Conservation (phyloP, 2,797 vertebrate species). For the Lutjanus campechanus region DNA sequence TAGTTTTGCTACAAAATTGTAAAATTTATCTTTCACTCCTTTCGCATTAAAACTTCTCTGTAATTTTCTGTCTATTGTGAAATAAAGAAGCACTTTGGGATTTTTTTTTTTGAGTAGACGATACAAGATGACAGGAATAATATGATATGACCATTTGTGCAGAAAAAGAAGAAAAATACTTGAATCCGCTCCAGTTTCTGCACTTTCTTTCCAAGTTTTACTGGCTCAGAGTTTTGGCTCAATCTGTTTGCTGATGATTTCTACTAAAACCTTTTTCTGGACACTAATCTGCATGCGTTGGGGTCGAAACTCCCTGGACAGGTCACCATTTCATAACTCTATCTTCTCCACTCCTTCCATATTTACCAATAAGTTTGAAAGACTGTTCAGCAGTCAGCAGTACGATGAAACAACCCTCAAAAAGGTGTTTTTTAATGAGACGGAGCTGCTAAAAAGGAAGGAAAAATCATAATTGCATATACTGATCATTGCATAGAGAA, state of each 20-base stretch:
- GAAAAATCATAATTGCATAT: conserved; percentile 83
- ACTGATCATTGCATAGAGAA: conserved; percentile 87
- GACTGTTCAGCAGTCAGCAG: conserved; percentile 2
- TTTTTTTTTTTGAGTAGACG: conserved; percentile 5
- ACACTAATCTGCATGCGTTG: conserved; percentile 9
- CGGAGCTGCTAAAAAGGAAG: conserved; percentile 40
- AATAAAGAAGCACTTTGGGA: conserved; percentile 57
- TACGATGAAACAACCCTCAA: conserved; percentile 11
- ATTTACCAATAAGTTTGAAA: not conserved
- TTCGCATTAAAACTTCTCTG: not conserved
- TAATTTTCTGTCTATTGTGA: not conserved
- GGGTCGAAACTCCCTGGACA: not conserved
- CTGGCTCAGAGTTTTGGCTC: conserved; percentile 27
- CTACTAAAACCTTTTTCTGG: not conserved
- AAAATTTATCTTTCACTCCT: not conserved
- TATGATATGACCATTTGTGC: not conserved
- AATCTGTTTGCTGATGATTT: conserved; percentile 5
- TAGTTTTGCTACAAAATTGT: conserved; percentile 19
- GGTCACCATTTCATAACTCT: not conserved
- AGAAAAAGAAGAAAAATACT: not conserved
- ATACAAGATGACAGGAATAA: conserved; percentile 4
- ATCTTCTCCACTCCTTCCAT: not conserved
- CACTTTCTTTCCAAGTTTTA: not conserved
- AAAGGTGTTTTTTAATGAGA: not conserved
- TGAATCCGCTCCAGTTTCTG: not conserved